Evolutionary conservation across 92 coral and sea anemone genomes (phyloP), one percentile per base, ranked within the genome.

Genomic region (Porites evermanni): DNA sequence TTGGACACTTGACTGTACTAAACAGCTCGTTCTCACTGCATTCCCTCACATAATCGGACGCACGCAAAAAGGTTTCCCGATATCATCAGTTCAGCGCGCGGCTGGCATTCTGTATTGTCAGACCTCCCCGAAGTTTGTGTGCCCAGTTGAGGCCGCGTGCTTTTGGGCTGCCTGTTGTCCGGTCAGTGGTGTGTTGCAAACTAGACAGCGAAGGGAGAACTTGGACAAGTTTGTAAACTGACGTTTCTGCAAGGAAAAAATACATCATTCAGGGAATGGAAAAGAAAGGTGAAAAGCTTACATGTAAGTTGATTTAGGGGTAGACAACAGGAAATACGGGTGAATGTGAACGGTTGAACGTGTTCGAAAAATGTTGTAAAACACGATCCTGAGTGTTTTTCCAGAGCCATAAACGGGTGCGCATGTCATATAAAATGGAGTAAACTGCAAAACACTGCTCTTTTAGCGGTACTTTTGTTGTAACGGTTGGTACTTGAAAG

Each of bases 51-150:
- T 38, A 38, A 38, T 38, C 47, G 47, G 47, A 38, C 47, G 47
- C 47, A 38, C 47, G 47, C 47, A 29, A 29, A 29, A 29, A 29
- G 32, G 32, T 29, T 67, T 11, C 26, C 23, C 3, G 32, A 10
- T 16, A 10, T 6, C 12, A 23, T 13, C 32, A 67, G 32, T 23
- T 67, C 12, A 19, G 72, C 44, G 12, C 16, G 56, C 7, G 53
- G 7, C 66, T 3, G 8, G 6, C 19, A 58, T n/a, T 18, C 6
- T 14, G 68, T 20, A 38, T 53, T 53, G n/a, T 87, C 82, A 97
- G 44, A 93, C 98, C 78, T 97, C 99, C 29, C 98, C 99, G 82
- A 95, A 97, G 82, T 95, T 95, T 20, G 88, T 88, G 77, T 97
- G 99, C 8, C 96, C 97, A 18, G 99, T 95, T 13, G 93, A 71